Base-by-base conservation (phyloP, 2,888 invertebrate species). In the Drosophila tanythrix region DNA sequence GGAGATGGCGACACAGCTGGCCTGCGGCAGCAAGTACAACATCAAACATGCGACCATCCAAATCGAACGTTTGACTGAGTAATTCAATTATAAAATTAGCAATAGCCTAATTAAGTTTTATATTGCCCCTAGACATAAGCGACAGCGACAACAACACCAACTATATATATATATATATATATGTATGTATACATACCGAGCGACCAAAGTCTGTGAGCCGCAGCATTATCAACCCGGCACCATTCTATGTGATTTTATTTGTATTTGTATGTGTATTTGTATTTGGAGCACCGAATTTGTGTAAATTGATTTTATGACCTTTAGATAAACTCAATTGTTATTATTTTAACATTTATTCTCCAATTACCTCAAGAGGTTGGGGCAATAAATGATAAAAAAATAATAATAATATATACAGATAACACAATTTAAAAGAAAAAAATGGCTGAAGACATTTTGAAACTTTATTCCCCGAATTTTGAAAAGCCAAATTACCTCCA, bases 1-100 rank as follows among this genome's bases (percentile, higher is more conserved):
- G 60, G 69, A 88, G 64, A 76, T 82, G 36, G 93, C 93, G 40
- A 92, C 92, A 50, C 77, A 79, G 68, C 67, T 93, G 66, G 91
- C 89, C 53, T 79, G 80, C 65, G 83, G 91, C 81, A 72, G 78
- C 71, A 91, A 89, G 70, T 93, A 91, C 76, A 88, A 92, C 69
- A 92, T 93, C 67, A 91, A 92, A 59, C 93, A 93, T 81, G 88
- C 91, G 67, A 93, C 93, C 40, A 91, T 93, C 74, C 93, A 93
- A 90, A 92, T 93, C 61, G 93, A 93, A 81, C 90, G 89, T 58
- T 62, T 79, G 67, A 72, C 83, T 72, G 71, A 81, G 57, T 88
- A 86, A 83, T 72, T 70, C 60, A 71, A 70, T 65, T 51, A 63
- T 58, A 35, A 29, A 67, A 63, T 55, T 68, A 68, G 67, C 40